Percentiles rank a stretch among this genome's conserved stretches.
These are phyloP conservation scores for Sminthurides bifidus DNA, from an alignment of 1,140 invertebrate genomes.

Conservation along the genomic window DNA sequence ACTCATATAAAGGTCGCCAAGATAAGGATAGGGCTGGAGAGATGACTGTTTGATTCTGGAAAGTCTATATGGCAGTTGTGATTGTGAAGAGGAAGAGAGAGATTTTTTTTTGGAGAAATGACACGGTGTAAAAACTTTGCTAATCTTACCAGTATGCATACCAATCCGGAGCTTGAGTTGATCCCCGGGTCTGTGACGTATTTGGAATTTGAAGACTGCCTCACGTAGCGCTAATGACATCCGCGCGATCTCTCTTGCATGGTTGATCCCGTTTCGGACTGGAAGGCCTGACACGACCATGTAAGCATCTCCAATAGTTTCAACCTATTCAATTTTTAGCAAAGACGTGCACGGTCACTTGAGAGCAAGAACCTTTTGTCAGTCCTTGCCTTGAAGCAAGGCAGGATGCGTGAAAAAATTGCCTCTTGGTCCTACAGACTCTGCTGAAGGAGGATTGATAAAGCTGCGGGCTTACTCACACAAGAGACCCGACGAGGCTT, in stretches of 20 bases:
- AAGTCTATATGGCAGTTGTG: not conserved
- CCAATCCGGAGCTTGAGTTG: conserved; percentile 88
- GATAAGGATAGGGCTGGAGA: not conserved
- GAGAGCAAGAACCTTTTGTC: too few relatives aligned
- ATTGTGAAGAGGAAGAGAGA: not conserved
- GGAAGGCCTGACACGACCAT: conserved; percentile 77
- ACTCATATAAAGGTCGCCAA: too few relatives aligned
- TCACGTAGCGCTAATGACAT: conserved; percentile 79
- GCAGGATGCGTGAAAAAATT: too few relatives aligned
- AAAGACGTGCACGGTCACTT: too few relatives aligned
- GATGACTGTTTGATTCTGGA: not conserved
- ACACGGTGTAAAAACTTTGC: too few relatives aligned
- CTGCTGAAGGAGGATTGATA: too few relatives aligned
- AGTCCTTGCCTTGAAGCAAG: too few relatives aligned
- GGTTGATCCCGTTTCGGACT: conserved; percentile 68
- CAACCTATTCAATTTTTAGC: conserved; percentile 43
- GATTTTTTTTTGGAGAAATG: too few relatives aligned
- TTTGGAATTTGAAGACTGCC: conserved; percentile 75
- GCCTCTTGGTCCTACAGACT: too few relatives aligned
- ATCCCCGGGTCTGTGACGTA: conserved; percentile 73
- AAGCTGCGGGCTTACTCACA: too few relatives aligned
- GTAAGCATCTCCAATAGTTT: conserved; percentile 53
- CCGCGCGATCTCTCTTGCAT: conserved; percentile 79
- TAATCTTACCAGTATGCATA: conserved; percentile 67
- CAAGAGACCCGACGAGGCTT: too few relatives aligned